phyloP scores from a whole-genome alignment of 1,140 invertebrate species.

The Heliconius eleuchia region DNA sequence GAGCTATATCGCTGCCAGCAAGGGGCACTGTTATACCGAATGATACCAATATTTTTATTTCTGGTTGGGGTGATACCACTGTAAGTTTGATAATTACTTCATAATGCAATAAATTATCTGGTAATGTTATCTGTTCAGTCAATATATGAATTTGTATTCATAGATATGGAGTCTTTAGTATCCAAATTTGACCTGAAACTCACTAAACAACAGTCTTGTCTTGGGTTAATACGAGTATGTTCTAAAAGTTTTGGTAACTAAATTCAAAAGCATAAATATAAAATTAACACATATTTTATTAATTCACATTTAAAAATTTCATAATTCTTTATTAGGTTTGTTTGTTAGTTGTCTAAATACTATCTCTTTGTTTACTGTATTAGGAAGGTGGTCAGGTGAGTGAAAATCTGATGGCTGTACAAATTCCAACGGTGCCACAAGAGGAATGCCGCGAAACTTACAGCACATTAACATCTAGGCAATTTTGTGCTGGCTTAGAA shows the following conservation, averaged over 20 bases:
- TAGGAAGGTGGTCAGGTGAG: slow-evolving; percentile 33
- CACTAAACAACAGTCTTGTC: no score
- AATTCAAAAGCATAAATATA: no score
- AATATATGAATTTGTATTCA: no score
- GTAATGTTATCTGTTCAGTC: no score
- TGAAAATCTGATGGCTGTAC: slow-evolving; percentile 53
- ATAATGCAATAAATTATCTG: no score
- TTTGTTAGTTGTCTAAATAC: not conserved
- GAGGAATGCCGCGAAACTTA: slow-evolving; percentile 48
- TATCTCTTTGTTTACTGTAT: not conserved
- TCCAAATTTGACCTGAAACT: no score
- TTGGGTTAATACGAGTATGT: no score
- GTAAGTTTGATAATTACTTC: slow-evolving; percentile 15
- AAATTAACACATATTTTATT: no score
- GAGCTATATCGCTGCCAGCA: slow-evolving; percentile 19
- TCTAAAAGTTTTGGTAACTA: no score
- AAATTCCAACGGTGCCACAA: slow-evolving; percentile 50
- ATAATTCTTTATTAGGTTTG: not conserved
- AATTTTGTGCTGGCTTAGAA: slow-evolving; percentile 79
- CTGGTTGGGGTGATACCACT: slow-evolving; percentile 40
- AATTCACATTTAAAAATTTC: no score
- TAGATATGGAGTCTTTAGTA: no score
- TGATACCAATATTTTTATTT: slow-evolving; percentile 26
- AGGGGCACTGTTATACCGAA: not conserved
- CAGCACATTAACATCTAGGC: slow-evolving; percentile 55